Base-by-base conservation (phyloP, 2,888 invertebrate species). In the Neoitamus cyanurus region DNA sequence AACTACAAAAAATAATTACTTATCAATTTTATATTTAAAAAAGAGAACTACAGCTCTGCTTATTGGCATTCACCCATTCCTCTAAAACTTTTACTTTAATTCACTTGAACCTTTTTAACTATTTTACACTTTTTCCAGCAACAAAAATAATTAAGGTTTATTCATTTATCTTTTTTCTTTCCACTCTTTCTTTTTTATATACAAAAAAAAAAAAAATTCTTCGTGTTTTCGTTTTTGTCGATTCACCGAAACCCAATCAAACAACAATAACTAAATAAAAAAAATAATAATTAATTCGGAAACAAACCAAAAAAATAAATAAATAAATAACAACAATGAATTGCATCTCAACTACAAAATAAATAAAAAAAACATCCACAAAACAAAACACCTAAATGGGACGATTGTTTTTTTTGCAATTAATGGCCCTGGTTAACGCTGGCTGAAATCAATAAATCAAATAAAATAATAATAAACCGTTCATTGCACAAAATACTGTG, bases 141-240 rank as follows among this genome's bases (percentile, higher is more conserved):
- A 70, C 3, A 13, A 6, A 31, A 31, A n/a, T 70, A 31, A 5
- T 30, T 9, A 70, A 15, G 3, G 3, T 13, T 31, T 70, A 70
- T 34, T 70, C 13, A 58, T 34, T 34, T 58, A 15, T 80, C 1
- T 48, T 80, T 28, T 58, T 34, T 20, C 31, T 34, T 68, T 80
- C 34, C 58, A 34, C 42, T 58, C 3, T 34, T 80, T 80, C n/a
- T 68, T 31, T 34, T 68, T 37, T 9, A 58, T 58, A 58, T 58
- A 58, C 25, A 58, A 58, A 36, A 36, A 36, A 1, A 6, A 7
- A 7, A 36, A 36, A 42, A 42, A 34, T 48, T 36, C 58, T 58
- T 58, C 34, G 80, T 80, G 34, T 80, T 80, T 36, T 80, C 25
- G 20, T 34, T 80, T 58, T 80, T 37, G n/a, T 46, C 28, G 77